Base-by-base conservation (phyloP, 2,888 invertebrate genomes). In the Cantharis flavilabris region DNA sequence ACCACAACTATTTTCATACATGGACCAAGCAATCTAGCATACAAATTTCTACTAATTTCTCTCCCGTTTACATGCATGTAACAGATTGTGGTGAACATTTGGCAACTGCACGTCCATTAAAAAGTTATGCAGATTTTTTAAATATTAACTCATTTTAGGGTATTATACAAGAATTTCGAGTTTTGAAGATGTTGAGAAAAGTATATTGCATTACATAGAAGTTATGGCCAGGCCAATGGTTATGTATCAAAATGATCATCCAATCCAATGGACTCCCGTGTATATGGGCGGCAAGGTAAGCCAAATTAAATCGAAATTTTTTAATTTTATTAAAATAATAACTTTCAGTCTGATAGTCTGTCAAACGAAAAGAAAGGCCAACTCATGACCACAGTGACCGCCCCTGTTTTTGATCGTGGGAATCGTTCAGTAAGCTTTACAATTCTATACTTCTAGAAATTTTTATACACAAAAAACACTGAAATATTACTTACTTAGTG, bases 151-250 rank as follows among this genome's bases (percentile, higher is more conserved):
- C 2, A n/a, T 85, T 85, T 9, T 87, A 97, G 97, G 97, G 33
- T 97, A 94, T 89, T 95, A 95, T 89, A 95, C 96, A 28, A 95
- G 98, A 84, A 96, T 99, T 83, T 95, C 95, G 81, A 95, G 95
- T 75, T 90, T 94, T 84, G 94, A 96, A 0, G 98, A 98, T 89
- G 96, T 98, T 9, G 93, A 95, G 79, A 94, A 95, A 80, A 97
- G 97, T 88, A 98, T 99, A 63, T 92, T 99, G 85, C 97, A 98
- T 87, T 97, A 98, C 86, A 94, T 98, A 70, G 94, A 97, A 84
- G 98, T 99, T 16, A 93, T 99, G 91, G 97, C 98, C 13, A 91
- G 98, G 67, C 98, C 99, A 0, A 94, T 99, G 92, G 98, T 98
- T 30, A 94, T 98, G 91, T 96, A 97, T 87, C 95, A 97, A 87